Conservation (phyloP, 2,888 invertebrate genomes). For the Labia minor region DNA sequence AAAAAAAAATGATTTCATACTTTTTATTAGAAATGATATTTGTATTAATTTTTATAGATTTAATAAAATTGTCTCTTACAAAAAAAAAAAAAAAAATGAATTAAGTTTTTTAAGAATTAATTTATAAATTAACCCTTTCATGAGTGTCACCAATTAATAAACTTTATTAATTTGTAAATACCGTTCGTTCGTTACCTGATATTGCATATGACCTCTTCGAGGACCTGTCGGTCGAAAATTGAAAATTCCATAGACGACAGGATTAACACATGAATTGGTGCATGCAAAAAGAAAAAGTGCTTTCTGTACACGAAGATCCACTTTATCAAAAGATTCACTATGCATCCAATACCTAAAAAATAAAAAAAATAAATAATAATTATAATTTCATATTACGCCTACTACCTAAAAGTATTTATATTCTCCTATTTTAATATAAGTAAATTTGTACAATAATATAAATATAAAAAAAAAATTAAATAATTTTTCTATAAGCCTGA, state of each 20-base stretch:
- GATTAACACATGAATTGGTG: constrained; percentile 93
- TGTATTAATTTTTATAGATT: too few relatives aligned
- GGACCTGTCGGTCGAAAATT: constrained; percentile 47
- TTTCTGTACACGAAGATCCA: constrained; percentile 70
- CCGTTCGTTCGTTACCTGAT: not conserved
- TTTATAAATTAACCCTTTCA: not conserved
- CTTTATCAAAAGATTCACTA: constrained; percentile 52
- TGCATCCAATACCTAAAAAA: constrained; percentile 68
- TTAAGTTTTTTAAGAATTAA: not conserved
- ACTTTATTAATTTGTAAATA: not conserved
- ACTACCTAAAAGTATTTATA: too few relatives aligned
- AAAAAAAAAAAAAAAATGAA: not conserved
- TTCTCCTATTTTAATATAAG: too few relatives aligned
- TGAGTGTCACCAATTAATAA: not conserved
- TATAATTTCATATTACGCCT: too few relatives aligned
- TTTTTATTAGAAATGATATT: too few relatives aligned
- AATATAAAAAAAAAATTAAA: too few relatives aligned
- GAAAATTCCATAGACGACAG: constrained; percentile 86
- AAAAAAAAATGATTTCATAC: not conserved
- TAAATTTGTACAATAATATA: too few relatives aligned
- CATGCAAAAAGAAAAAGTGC: constrained; percentile 88
- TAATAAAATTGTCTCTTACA: too few relatives aligned
- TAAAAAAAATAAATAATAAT: constrained; percentile 14
- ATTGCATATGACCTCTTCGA: not conserved
- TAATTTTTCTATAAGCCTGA: too few relatives aligned